A percentile compares a stretch with the other conserved stretches of the same genome.
Evolutionary conservation across 2,888 invertebrate species (phyloP).

Genomic region (Chymomyza amoena): DNA sequence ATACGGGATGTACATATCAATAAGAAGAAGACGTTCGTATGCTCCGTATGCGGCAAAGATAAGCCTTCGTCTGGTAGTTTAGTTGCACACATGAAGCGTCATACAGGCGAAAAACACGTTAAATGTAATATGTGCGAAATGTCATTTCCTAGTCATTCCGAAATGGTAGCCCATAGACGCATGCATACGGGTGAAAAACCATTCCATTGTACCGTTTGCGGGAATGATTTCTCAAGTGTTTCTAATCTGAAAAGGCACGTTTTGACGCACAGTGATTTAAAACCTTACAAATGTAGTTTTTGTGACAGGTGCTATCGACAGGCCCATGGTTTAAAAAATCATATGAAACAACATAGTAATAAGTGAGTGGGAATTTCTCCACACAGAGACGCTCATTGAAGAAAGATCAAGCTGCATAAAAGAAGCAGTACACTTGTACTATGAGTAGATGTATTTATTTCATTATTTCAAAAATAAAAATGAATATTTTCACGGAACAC

Average conservation of each 20-base stretch:
- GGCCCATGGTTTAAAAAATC: slow-evolving; percentile 84
- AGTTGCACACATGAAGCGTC: slow-evolving; percentile 84
- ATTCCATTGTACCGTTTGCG: slow-evolving; percentile 82
- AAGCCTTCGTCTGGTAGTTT: slow-evolving; percentile 82
- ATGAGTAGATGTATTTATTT: not conserved
- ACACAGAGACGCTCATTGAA: slow-evolving; percentile 84
- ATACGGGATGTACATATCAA: slow-evolving; percentile 61
- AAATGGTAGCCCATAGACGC: slow-evolving; percentile 82
- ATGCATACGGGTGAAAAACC: slow-evolving; percentile 84
- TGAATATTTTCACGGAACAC: too few species aligned
- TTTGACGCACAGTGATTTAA: slow-evolving; percentile 80
- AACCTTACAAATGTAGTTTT: slow-evolving; percentile 81
- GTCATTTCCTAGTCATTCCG: slow-evolving; percentile 81
- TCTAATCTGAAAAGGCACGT: slow-evolving; percentile 80
- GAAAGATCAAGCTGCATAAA: slow-evolving; percentile 75
- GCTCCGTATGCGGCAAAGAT: slow-evolving; percentile 82
- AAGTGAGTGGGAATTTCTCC: slow-evolving; percentile 74
- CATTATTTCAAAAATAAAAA: too few species aligned
- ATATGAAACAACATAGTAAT: slow-evolving; percentile 85
- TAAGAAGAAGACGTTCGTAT: slow-evolving; percentile 79
- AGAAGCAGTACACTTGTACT: not conserved
- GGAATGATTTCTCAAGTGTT: slow-evolving; percentile 80
- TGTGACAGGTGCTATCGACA: slow-evolving; percentile 81
- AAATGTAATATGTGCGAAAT: slow-evolving; percentile 80
- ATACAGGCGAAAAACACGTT: slow-evolving; percentile 82